These are phyloP conservation scores for Numenius phaeopus DNA, from an alignment of 2,797 vertebrate species.

Conservation along the genomic window DNA sequence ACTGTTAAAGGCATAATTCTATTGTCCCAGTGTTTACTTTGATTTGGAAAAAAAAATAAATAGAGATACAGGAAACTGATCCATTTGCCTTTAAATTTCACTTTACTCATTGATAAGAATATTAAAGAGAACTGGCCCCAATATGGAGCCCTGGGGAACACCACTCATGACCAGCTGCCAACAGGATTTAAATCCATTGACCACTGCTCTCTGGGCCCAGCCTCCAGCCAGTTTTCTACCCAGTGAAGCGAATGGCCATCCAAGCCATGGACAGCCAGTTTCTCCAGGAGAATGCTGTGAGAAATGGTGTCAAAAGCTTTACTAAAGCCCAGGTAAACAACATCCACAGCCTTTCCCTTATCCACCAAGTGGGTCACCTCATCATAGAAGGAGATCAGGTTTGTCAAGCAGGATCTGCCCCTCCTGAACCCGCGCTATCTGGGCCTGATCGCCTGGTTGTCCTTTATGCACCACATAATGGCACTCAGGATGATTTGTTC, in stretches of 20 bases:
- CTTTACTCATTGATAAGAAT: neutral
- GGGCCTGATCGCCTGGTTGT: neutral
- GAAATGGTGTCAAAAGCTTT: neutral
- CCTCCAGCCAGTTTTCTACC: neutral
- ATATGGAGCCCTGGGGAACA: neutral
- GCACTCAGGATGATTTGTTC: neutral
- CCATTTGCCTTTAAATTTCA: neutral
- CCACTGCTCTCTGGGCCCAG: neutral
- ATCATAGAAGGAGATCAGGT: neutral
- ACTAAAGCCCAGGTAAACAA: neutral
- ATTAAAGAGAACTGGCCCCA: neutral
- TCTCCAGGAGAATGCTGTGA: neutral
- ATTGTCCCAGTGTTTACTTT: neutral
- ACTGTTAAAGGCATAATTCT: neutral
- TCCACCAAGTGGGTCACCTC: neutral
- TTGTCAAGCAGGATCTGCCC: neutral
- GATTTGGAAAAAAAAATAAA: neutral
- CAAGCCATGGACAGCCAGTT: neutral
- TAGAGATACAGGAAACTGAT: neutral
- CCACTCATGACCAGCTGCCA: neutral
- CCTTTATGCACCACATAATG: neutral
- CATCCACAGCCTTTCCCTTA: neutral
- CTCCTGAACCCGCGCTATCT: neutral
- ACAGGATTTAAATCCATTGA: neutral
- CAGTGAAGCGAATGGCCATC: neutral